Conservation (phyloP, 2,888 invertebrate genomes). For the Quadriops clusia region DNA sequence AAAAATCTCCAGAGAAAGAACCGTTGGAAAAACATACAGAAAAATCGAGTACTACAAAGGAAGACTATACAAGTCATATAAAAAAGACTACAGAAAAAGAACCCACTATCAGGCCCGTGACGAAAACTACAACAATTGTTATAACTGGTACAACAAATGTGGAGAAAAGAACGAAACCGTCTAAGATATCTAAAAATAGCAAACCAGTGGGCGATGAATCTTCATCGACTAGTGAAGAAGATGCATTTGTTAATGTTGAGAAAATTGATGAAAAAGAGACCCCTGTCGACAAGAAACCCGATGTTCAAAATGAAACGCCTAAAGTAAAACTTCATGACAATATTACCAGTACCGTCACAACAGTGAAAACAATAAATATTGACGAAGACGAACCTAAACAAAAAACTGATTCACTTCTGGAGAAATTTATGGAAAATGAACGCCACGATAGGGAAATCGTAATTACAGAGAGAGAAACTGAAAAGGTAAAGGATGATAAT, state of each 20-base stretch:
- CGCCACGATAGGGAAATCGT: too few species aligned
- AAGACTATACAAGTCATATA: neutral
- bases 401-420: too few species aligned
- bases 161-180: slow-evolving; percentile 1
- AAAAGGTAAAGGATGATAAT: too few species aligned
- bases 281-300: slow-evolving; percentile 1
- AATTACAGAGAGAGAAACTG: too few species aligned
- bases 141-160: slow-evolving; percentile 4
- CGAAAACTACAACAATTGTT: slow-evolving; percentile 3
- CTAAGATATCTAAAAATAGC: neutral
- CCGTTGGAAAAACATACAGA: slow-evolving; percentile 12
- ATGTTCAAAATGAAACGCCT: slow-evolving; percentile 4
- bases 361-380: too few species aligned
- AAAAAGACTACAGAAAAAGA: too few species aligned
- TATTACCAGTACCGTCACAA: too few species aligned
- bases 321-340: slow-evolving; percentile 12
- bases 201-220: too few species aligned
- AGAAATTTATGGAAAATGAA: too few species aligned
- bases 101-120: too few species aligned
- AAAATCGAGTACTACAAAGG: slow-evolving; percentile 7
- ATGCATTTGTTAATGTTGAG: slow-evolving; percentile 1
- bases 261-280: slow-evolving; percentile 7
- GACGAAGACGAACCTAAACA: too few species aligned
- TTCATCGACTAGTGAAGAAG: too few species aligned
- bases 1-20: slow-evolving; percentile 17